Conservation (phyloP, 2,113 vertebrate species). For the Pomatostomus ruficeps region DNA sequence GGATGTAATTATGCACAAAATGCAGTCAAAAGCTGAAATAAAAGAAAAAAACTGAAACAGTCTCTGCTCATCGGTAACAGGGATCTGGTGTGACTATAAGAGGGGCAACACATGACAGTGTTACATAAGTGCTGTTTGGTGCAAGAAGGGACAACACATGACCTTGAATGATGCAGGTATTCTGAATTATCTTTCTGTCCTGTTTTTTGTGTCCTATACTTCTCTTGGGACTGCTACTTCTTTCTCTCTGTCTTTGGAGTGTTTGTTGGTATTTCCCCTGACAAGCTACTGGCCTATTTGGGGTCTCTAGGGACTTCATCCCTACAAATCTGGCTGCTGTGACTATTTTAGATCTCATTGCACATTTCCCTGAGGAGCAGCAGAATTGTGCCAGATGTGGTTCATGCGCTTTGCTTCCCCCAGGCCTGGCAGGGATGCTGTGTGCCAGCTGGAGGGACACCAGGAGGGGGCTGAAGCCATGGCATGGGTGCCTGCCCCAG, state of each 20-base stretch:
- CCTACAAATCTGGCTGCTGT: not conserved
- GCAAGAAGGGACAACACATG: not conserved
- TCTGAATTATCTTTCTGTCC: not conserved
- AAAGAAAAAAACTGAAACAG: not conserved
- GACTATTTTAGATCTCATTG: fast-evolving
- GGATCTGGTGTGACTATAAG: not conserved
- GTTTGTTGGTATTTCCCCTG: not conserved
- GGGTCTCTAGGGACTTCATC: not conserved
- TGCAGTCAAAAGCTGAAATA: not conserved
- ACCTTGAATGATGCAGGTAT: not conserved
- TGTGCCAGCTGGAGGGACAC: not conserved
- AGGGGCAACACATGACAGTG: not conserved
- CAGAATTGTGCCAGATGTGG: not conserved
- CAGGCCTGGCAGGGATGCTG: fast-evolving
- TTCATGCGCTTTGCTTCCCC: fast-evolving
- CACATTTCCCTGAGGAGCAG: not conserved
- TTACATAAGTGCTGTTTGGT: not conserved
- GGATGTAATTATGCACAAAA: not conserved
- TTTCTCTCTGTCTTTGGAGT: not conserved
- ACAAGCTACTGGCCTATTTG: not conserved
- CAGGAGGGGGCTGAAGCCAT: not conserved
- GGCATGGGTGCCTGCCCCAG: not conserved
- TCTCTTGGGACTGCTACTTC: not conserved
- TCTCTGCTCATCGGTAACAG: not conserved
- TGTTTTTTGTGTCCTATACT: not conserved